Conservation (phyloP, 2,888 invertebrate genomes). For the Chromoteleia sp. region DNA sequence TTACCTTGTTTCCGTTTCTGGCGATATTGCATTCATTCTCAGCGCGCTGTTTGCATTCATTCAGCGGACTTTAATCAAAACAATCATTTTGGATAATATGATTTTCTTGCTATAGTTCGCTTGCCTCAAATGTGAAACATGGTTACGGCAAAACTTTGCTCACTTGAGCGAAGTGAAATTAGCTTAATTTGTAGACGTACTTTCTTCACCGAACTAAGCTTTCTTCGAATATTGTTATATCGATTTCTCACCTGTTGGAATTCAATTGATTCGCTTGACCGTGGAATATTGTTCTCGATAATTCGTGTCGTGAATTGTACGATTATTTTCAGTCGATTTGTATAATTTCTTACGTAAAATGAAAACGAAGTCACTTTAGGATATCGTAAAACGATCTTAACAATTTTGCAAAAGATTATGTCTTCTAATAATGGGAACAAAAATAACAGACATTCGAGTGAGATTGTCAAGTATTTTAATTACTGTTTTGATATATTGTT, state of each 20-base stretch:
- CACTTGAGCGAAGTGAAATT: conserved; percentile 7
- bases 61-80: background rate
- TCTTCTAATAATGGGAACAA: no score
- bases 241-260: conserved; percentile 15
- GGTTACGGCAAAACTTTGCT: background rate
- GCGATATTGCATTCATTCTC: no score
- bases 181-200: background rate
- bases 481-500: no score
- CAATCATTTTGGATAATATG: background rate
- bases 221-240: conserved; percentile 15
- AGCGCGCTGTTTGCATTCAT: no score
- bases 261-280: conserved; percentile 5
- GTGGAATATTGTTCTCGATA: background rate
- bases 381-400: no score
- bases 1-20: background rate
- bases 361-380: no score
- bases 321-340: background rate
- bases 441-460: no score
- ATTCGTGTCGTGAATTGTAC: background rate
- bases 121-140: background rate
- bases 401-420: no score
- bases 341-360: background rate
- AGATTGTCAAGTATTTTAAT: no score
- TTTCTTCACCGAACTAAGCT: background rate
- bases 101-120: background rate